These are phyloP conservation scores for Erebia aethiops DNA, from an alignment of 2,888 invertebrate genomes.

Conservation along the genomic window DNA sequence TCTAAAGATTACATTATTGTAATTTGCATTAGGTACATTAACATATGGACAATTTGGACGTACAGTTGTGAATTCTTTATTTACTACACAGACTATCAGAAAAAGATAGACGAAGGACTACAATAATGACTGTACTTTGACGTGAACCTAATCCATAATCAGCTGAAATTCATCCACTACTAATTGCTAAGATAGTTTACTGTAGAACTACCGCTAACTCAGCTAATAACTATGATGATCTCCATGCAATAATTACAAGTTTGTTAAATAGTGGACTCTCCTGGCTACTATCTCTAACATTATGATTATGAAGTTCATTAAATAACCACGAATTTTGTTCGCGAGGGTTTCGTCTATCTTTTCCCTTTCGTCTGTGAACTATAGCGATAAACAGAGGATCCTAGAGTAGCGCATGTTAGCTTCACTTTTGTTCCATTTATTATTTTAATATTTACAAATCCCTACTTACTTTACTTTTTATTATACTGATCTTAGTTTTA, in stretches of 20 bases:
- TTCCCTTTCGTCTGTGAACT: constrained; percentile 9
- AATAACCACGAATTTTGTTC: neutral
- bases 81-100: constrained; percentile 48
- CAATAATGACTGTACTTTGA: neutral
- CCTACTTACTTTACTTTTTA: constrained; percentile 50
- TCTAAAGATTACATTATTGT: constrained; percentile 81
- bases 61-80: constrained; percentile 76
- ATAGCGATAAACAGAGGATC: constrained; percentile 48
- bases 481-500: constrained; percentile 44
- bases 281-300: no score
- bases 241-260: no score
- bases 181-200: no score
- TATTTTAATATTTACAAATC: constrained; percentile 61
- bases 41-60: constrained; percentile 84
- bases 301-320: neutral
- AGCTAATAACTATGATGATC: no score
- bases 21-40: constrained; percentile 81
- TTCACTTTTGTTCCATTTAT: constrained; percentile 76
- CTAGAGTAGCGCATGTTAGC: constrained; percentile 57
- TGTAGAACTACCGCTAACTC: no score
- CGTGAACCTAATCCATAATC: neutral
- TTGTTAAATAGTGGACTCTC: no score
- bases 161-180: no score
- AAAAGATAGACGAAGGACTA: constrained; percentile 10
- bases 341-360: constrained; percentile 8